These are phyloP conservation scores for Amazonetta brasiliensis DNA, from an alignment of 2,797 vertebrate species.

Conservation along the genomic window DNA sequence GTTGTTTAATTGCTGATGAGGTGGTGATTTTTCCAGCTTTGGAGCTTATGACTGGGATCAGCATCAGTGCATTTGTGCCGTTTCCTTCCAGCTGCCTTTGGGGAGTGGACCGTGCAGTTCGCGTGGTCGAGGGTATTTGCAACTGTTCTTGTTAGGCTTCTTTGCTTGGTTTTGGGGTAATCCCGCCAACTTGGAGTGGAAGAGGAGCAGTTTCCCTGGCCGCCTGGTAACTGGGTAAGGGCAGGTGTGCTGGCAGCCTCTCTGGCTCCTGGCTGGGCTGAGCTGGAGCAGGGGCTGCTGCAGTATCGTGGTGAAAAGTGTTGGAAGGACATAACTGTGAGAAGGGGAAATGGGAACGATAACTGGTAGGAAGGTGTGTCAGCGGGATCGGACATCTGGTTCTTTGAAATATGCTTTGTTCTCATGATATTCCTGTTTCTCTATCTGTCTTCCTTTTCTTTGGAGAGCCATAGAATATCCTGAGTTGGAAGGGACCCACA, in stretches of 20 bases:
- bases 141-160: neutral
- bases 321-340: slow-evolving; percentile 21
- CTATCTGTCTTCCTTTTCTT: neutral
- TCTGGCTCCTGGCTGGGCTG: neutral
- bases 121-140: neutral
- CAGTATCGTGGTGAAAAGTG: neutral
- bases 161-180: neutral
- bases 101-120: neutral
- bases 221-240: neutral
- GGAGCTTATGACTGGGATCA: neutral
- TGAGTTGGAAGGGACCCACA: neutral
- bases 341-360: neutral
- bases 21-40: neutral
- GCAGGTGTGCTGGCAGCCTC: neutral
- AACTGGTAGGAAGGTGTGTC: neutral
- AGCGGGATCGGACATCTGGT: slow-evolving; percentile 39
- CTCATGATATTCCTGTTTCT: neutral
- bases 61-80: neutral
- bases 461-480: neutral
- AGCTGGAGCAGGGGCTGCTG: neutral
- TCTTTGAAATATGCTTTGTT: slow-evolving; percentile 24
- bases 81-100: neutral
- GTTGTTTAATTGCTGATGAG: neutral
- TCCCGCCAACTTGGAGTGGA: neutral
- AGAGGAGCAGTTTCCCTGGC: neutral